These are phyloP conservation scores for Sternarchorhynchus goeldii DNA, from an alignment of 2,797 vertebrate species.

Conservation along the genomic window DNA sequence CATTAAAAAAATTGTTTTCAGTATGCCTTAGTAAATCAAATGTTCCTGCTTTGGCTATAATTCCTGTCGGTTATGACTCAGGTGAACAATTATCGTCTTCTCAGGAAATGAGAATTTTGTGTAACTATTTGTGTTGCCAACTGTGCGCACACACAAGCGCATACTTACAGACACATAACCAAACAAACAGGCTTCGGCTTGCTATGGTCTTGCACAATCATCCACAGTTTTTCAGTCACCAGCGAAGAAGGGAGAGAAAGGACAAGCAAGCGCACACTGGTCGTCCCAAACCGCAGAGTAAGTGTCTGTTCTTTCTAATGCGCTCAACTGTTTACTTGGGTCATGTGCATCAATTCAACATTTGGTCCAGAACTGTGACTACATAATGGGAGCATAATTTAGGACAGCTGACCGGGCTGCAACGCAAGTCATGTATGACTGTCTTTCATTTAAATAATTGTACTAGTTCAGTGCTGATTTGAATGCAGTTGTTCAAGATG, in stretches of 20 bases:
- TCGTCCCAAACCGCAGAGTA: background rate
- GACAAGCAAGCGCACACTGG: constrained; percentile 19
- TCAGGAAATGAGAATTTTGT: background rate
- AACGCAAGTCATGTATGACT: no score
- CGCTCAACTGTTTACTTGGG: background rate
- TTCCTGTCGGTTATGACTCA: constrained; percentile 25
- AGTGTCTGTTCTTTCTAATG: constrained; percentile 6
- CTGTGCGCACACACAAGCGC: constrained; percentile 14
- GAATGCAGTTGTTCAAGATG: background rate
- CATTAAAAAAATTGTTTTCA: background rate
- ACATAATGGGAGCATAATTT: background rate
- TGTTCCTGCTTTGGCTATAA: background rate
- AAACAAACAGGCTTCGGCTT: constrained; percentile 51
- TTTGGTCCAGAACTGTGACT: background rate
- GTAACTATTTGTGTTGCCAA: background rate
- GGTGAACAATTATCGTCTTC: constrained; percentile 22
- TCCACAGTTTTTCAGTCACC: constrained; percentile 35
- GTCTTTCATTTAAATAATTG: background rate
- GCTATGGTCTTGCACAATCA: constrained; percentile 24
- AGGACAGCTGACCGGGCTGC: no score
- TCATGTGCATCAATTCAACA: background rate
- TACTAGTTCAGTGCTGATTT: background rate
- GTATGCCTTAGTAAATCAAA: background rate
- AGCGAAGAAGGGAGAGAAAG: background rate
- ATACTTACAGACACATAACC: background rate